phyloP scores from a whole-genome alignment of 2,888 invertebrate species.

The Protonemura montana region DNA sequence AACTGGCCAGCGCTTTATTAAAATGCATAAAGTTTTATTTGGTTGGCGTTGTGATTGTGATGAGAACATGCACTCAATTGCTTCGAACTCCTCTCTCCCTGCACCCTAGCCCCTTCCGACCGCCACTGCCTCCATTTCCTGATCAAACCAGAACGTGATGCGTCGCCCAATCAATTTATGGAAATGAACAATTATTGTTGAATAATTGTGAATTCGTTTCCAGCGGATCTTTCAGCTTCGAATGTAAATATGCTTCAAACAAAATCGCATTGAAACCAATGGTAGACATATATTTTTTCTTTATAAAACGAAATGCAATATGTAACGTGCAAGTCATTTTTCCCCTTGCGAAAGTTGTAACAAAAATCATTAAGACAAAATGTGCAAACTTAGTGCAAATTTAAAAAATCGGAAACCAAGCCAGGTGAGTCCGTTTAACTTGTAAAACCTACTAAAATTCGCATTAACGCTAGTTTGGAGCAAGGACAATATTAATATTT shows the following conservation, averaged over 20 bases:
- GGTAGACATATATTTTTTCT: no score
- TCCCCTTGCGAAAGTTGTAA: no score
- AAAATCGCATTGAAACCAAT: not conserved
- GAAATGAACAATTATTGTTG: not conserved
- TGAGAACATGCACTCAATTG: not conserved
- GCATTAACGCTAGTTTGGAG: no score
- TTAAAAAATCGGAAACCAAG: no score
- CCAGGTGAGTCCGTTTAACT: no score
- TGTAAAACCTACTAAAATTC: no score
- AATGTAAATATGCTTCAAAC: not conserved
- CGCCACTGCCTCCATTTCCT: not conserved
- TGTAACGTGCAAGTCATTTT: no score
- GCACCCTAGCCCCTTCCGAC: not conserved
- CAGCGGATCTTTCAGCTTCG: not conserved
- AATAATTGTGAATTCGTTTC: not conserved
- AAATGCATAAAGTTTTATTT: constrained; percentile 1
- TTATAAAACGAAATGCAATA: no score
- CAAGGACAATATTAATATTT: not conserved
- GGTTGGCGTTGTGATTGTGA: not conserved
- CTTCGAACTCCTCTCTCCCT: not conserved
- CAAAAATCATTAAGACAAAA: no score
- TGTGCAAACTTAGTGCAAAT: no score
- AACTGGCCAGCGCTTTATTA: not conserved
- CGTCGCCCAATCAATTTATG: not conserved
- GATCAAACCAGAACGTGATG: not conserved